Base-by-base conservation (phyloP, 2,888 invertebrate species). In the Pemphredon lugubris region DNA sequence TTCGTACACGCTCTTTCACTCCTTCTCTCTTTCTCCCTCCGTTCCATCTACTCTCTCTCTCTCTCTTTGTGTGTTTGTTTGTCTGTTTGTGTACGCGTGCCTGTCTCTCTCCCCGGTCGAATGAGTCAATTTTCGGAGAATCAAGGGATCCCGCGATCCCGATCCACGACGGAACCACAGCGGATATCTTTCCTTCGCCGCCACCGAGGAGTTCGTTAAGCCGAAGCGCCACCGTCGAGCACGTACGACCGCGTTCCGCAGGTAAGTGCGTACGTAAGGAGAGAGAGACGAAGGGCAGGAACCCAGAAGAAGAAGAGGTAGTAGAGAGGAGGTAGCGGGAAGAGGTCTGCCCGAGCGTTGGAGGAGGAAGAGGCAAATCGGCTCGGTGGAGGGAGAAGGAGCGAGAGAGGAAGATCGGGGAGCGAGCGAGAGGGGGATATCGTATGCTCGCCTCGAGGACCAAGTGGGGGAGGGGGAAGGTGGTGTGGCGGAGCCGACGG, bases 181-280 rank as follows among this genome's bases (percentile, higher is more conserved):
- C n/a, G n/a, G n/a, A n/a, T n/a, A n/a, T 66, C 45, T 61, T 32
- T 61, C 54, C 61, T 66, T 54, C 47, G 47, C 40, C 44, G 66
- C 48, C 58, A 60, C 45, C 42, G 50, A 37, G 18, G 51, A 47
- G 50, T 63, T 47, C 26, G 54, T 67, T 51, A 39, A 57, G 60
- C 39, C 34, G 76, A 79, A 78, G 78, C 78, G 79, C 78, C 78
- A 79, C 79, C 73, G 78, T 77, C 79, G 73, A 67, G 65, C 78
- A 77, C 77, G 75, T 76, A 79, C 76, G 79, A 76, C 70, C 85
- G 82, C 82, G 85, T 85, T 83, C 84, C 81, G 83, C 84, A 83
- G 84, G 81, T 84, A 81, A 83, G 83, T 84, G 84, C 83, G 82
- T 78, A 61, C 57, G 71, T 60, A 47, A 64, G 53, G 70, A 55